Conservation (phyloP, 1,140 invertebrate genomes). For the Dreissena polymorpha region DNA sequence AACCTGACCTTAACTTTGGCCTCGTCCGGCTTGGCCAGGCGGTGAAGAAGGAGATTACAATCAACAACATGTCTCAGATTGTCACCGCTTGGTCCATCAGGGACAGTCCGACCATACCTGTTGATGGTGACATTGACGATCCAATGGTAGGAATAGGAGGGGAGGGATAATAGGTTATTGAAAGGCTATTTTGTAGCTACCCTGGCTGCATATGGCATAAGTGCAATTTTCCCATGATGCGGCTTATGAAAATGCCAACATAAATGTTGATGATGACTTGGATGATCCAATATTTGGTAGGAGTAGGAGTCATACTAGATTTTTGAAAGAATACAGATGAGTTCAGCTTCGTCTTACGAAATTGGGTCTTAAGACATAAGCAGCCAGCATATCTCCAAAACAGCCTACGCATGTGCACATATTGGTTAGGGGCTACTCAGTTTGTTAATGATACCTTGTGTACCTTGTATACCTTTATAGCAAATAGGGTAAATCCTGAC, state of each 20-base stretch:
- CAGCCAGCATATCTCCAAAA: no score
- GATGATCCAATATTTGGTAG: constrained; percentile 1
- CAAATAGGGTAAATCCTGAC: no score
- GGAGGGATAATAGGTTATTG: constrained; percentile 52
- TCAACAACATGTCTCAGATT: constrained; percentile 72
- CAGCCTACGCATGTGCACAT: no score
- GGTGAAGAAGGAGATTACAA: constrained; percentile 61
- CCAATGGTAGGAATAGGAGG: neutral
- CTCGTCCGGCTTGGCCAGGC: constrained; percentile 71
- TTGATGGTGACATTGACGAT: neutral
- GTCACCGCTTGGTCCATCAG: constrained; percentile 60
- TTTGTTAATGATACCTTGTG: no score
- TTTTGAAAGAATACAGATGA: constrained; percentile 1
- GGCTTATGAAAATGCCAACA: neutral
- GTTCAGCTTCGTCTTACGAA: neutral
- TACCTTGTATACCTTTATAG: no score
- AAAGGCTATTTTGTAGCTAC: neutral
- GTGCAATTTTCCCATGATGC: no score
- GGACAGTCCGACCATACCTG: constrained; percentile 30
- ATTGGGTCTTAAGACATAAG: neutral
- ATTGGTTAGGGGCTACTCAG: no score
- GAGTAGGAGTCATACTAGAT: no score
- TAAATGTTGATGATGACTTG: neutral
- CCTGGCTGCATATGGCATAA: no score
- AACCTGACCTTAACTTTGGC: constrained; percentile 76